Base-by-base conservation (phyloP, 53 echinoderm and acorn worm genomes). In the Apostichopus leukothele region DNA sequence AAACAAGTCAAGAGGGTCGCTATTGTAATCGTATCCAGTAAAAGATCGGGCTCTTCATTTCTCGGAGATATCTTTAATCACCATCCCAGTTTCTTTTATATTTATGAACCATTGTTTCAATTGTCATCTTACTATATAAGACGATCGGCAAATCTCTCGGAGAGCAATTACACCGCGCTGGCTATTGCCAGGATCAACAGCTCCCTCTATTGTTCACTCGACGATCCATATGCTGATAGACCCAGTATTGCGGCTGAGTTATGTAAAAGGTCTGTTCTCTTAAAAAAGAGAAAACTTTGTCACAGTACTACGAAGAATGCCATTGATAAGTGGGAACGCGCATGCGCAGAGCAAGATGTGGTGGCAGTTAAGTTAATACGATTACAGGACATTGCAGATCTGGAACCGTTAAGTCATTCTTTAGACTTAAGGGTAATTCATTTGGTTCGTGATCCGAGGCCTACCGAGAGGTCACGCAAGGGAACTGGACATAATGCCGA, bases 41-140 rank as follows among this genome's bases (percentile, higher is more conserved):
- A 92, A 88, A 55, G 92, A 12, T 92, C 93, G 20, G 93, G 93
- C n/a, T 88, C 90, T 13, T 90, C 93, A 1, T 92, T 92, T 78
- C 4, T 92, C 9, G 90, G 93, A 52, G 93, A 92, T 59, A 55
- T 92, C 13, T 88, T 92, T 9, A 88, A 90, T 60, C 93, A 90
- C 50, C 86, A 92, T 74, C 90, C 83, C 14, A 54, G 79, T 1
- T 13, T 81, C 16, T 90, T 92, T 79, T 92, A 90, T 74, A 9
- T 92, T 18, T 87, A 83, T 22, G 90, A 92, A 60, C 93, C 90
- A 9, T 84, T 92, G 5, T 20, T 51, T 53, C 83, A 20, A 50
- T 66, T 92, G 12, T 88, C 90, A n/a, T 9, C 53, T 13, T 73
- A 88, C 14, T 26, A 52, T 39, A 79, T 75, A 60, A 55, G 53